Percentiles rank a stretch among this genome's conserved stretches.
Conservation (phyloP, 2,888 invertebrate species). For the Hecatera dysodea region DNA sequence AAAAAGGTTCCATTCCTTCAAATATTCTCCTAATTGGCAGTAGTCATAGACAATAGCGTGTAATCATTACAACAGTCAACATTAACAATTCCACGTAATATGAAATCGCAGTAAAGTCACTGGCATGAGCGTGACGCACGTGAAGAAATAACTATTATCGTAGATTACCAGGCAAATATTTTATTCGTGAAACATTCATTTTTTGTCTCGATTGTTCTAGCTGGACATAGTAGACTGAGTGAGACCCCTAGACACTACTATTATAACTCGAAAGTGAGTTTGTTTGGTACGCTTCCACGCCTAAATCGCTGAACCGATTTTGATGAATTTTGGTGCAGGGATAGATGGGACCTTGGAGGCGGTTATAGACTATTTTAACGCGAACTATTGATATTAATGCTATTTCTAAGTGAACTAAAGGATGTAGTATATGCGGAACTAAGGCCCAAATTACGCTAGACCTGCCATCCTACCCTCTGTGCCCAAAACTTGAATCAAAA, state of each 20-base stretch:
- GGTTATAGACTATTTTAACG: no score
- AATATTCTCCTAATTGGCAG: not conserved
- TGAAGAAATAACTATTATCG: constrained; percentile 39
- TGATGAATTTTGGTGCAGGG: no score
- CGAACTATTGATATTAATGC: no score
- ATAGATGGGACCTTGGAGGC: no score
- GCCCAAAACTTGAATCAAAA: not conserved
- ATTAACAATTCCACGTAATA: constrained; percentile 21
- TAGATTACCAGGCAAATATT: constrained; percentile 35
- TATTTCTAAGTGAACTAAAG: no score
- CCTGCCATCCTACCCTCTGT: not conserved
- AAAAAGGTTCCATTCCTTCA: not conserved
- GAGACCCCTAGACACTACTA: not conserved
- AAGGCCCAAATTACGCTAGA: not conserved
- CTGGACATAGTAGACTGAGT: not conserved
- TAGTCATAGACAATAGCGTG: not conserved
- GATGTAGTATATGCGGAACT: no score
- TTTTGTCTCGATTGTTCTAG: constrained; percentile 12
- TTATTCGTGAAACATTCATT: constrained; percentile 32
- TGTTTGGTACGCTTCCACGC: not conserved
- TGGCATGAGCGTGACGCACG: constrained; percentile 51
- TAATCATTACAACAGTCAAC: not conserved
- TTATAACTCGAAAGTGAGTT: not conserved
- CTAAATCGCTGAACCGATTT: not conserved
- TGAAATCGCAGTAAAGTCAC: constrained; percentile 31